phyloP scores from a whole-genome alignment of 2,113 vertebrate genomes.

The Microtus oregoni region DNA sequence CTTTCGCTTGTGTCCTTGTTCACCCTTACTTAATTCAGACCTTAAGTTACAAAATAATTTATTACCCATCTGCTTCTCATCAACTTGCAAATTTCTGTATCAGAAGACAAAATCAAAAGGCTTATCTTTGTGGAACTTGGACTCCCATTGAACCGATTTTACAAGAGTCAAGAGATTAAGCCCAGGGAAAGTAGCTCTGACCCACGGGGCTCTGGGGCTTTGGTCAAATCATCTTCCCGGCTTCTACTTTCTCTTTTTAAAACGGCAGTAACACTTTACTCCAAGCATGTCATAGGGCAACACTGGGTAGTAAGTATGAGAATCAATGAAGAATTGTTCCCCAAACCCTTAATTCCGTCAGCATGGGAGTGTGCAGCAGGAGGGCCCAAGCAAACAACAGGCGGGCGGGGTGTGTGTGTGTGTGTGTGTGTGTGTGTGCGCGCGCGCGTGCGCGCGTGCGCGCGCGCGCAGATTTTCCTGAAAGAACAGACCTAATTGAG shows the following conservation, averaged over 20 bases:
- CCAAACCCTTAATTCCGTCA: neutral
- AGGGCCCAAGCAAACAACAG: neutral
- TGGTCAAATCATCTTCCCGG: neutral
- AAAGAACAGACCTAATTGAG: neutral
- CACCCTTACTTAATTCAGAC: constrained; percentile 40
- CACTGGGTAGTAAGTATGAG: neutral
- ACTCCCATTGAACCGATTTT: neutral
- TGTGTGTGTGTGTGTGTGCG: no score
- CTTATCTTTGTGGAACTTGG: neutral
- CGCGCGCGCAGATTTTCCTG: neutral
- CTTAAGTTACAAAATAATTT: constrained; percentile 46
- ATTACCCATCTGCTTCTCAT: constrained; percentile 33
- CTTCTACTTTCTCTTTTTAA: neutral
- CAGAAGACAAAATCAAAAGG: neutral
- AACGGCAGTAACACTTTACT: neutral
- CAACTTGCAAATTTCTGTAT: neutral
- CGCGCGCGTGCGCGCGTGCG: no score
- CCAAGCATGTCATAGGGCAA: neutral
- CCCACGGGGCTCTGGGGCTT: neutral
- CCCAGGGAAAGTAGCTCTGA: neutral
- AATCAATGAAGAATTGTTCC: neutral
- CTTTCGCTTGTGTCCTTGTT: constrained; percentile 46
- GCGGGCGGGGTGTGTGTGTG: no score
- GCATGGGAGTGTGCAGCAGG: neutral
- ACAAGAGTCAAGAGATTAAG: neutral